Evolutionary conservation across 2,113 vertebrate species (phyloP).

Genomic region (Ibidorhyncha struthersii): DNA sequence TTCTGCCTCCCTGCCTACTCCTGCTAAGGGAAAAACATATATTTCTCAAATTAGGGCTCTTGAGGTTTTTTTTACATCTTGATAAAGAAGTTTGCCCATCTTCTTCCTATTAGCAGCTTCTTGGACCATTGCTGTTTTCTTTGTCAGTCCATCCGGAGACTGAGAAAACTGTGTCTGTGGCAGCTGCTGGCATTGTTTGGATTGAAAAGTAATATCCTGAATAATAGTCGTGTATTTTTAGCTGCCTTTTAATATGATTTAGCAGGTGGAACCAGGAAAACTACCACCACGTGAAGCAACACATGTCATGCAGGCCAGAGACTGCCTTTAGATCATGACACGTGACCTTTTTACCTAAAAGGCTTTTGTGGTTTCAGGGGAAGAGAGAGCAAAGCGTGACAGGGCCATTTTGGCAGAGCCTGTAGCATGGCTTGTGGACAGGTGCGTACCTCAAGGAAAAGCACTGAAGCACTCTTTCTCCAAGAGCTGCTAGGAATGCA

Average conservation of each 20-base stretch:
- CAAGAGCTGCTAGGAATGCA: not conserved
- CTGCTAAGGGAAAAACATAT: not conserved
- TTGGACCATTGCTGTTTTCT: not conserved
- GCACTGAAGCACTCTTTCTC: not conserved
- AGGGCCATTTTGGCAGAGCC: not conserved
- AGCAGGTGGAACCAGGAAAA: not conserved
- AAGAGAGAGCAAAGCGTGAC: not conserved
- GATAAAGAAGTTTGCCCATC: not conserved
- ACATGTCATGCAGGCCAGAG: not conserved
- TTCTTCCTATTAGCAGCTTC: not conserved
- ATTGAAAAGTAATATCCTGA: not conserved
- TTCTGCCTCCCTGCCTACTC: not conserved
- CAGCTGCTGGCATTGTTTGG: not conserved
- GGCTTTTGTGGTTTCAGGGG: not conserved
- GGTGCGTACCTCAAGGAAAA: accelerated
- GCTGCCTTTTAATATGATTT: not conserved
- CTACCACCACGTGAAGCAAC: not conserved
- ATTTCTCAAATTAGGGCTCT: not conserved
- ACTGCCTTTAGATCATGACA: not conserved
- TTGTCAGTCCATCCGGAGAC: not conserved
- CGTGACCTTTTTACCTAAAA: not conserved
- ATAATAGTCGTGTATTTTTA: not conserved
- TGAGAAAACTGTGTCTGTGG: not conserved
- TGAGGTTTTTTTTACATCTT: not conserved
- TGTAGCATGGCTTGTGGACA: not conserved